These are phyloP conservation scores for Stegophylla sp. DNA, from an alignment of 2,888 invertebrate genomes.

Conservation along the genomic window DNA sequence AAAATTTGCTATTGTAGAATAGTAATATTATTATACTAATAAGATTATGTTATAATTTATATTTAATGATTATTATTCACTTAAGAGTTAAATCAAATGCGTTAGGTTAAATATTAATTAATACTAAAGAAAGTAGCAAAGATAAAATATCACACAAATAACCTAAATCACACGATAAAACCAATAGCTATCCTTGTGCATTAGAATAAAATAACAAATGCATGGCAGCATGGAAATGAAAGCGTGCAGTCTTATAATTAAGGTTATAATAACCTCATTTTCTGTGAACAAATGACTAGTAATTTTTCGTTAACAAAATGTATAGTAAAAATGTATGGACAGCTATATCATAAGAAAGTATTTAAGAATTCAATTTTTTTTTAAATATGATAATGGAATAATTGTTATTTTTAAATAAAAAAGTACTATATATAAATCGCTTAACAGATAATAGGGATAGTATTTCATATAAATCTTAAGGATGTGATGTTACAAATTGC, in stretches of 20 bases:
- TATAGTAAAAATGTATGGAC: neutral
- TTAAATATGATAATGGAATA: conserved; percentile 6
- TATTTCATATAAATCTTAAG: neutral
- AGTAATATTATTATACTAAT: neutral
- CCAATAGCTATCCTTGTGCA: conserved; percentile 35
- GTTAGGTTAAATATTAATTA: neutral
- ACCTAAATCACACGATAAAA: conserved; percentile 54
- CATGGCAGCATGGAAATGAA: conserved; percentile 38
- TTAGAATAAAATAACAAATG: conserved; percentile 47
- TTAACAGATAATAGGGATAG: conserved; percentile 14
- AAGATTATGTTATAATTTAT: conserved; percentile 1
- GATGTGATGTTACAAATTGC: neutral
- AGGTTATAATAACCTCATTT: conserved; percentile 42
- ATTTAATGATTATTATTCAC: neutral
- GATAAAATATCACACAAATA: conserved; percentile 2
- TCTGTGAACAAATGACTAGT: conserved; percentile 52
- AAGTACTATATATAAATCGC: neutral
- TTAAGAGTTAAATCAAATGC: too few species aligned
- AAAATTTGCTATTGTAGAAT: neutral
- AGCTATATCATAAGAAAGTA: conserved; percentile 6
- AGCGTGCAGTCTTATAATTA: conserved; percentile 56
- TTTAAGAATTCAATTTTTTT: neutral
- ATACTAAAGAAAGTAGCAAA: conserved; percentile 14
- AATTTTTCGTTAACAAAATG: conserved; percentile 44
- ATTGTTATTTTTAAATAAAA: neutral